phyloP scores from a whole-genome alignment of 2,888 invertebrate genomes.

The Platynereis dumerilii region DNA sequence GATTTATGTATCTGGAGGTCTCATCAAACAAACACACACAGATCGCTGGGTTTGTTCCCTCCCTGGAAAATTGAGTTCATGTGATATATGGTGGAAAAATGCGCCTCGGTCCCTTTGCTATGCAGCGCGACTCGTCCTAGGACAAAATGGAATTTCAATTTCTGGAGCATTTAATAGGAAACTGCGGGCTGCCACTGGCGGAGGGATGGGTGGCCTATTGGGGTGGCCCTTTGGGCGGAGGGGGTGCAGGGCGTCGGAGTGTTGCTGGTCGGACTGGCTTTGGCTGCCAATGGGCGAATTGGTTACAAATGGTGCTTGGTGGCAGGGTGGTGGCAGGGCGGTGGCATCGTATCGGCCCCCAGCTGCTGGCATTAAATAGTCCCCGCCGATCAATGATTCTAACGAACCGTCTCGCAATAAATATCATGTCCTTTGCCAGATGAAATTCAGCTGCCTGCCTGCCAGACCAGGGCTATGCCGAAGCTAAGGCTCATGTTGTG shows the following conservation, averaged over 20 bases:
- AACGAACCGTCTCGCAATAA: slow-evolving; percentile 8
- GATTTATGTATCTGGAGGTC: not conserved
- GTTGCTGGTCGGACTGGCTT: too few relatives aligned
- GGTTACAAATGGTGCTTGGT: too few relatives aligned
- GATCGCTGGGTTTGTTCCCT: slow-evolving; percentile 2
- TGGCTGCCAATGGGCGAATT: too few relatives aligned
- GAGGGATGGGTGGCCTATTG: not conserved
- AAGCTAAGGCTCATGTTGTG: too few relatives aligned
- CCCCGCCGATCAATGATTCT: slow-evolving; percentile 1
- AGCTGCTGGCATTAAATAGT: too few relatives aligned
- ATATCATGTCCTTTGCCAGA: slow-evolving; percentile 4
- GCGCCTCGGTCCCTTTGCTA: slow-evolving; percentile 1
- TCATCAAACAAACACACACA: slow-evolving; percentile 9
- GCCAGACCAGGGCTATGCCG: too few relatives aligned
- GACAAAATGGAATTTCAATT: slow-evolving; percentile 11
- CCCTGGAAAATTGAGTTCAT: slow-evolving; percentile 7
- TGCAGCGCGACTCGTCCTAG: not conserved
- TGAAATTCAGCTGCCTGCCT: too few relatives aligned
- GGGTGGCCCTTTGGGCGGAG: not conserved
- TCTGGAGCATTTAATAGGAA: slow-evolving; percentile 1
- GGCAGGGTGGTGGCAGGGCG: too few relatives aligned
- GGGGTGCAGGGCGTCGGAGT: not conserved
- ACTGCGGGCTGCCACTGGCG: not conserved
- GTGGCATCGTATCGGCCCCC: too few relatives aligned
- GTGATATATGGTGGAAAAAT: slow-evolving; percentile 9